A percentile compares a stretch with the other conserved stretches of the same genome.
Evolutionary conservation across 2,888 invertebrate genomes (phyloP).

Genomic region (Furcula furcula): DNA sequence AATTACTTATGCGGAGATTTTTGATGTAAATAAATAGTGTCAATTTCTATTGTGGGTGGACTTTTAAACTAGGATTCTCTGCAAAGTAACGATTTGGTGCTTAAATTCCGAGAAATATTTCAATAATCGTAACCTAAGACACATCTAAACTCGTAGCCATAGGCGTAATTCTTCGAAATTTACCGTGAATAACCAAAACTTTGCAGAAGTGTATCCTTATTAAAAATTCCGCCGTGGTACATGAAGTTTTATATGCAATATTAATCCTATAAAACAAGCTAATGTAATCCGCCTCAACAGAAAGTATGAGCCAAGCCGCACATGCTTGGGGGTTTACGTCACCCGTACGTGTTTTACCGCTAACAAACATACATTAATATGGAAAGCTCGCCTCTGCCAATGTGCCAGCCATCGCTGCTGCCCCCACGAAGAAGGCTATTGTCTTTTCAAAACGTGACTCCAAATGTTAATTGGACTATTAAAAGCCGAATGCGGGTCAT

Average conservation of each 20-base stretch:
- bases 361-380: constrained; percentile 82
- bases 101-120: background rate
- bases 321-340: constrained; percentile 70
- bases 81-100: background rate
- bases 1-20: no score
- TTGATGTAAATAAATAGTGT: no score
- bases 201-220: constrained; percentile 12
- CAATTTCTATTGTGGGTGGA: no score
- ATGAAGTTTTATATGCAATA: constrained; percentile 19
- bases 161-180: constrained; percentile 17
- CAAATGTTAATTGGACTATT: constrained; percentile 80
- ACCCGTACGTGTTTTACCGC: constrained; percentile 77
- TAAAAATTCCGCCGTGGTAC: constrained; percentile 18
- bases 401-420: constrained; percentile 77
- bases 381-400: constrained; percentile 75
- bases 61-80: no score
- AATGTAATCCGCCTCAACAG: constrained; percentile 44
- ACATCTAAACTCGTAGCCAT: constrained; percentile 12
- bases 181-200: constrained; percentile 9
- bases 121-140: constrained; percentile 12
- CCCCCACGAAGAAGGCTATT: constrained; percentile 80
- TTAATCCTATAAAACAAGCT: constrained; percentile 27
- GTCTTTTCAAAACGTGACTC: constrained; percentile 80
- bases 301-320: constrained; percentile 54
- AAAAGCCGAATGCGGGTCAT: constrained; percentile 81